Conservation (phyloP, 2,797 vertebrate species). For the Sebastes oblongus region DNA sequence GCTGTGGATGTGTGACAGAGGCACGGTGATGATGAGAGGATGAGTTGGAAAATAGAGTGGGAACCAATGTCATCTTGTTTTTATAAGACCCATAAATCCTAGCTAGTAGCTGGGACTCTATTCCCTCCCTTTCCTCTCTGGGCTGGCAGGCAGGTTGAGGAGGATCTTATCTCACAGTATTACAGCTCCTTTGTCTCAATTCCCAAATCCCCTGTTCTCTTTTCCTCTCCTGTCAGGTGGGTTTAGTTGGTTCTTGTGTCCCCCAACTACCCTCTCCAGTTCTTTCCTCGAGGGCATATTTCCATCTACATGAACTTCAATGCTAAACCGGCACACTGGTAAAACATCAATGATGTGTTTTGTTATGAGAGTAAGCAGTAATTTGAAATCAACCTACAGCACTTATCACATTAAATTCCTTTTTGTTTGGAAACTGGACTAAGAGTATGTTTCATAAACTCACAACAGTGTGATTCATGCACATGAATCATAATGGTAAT, state of each 20-base stretch:
- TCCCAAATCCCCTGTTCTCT: slow-evolving; percentile 20
- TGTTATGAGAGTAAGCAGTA: neutral
- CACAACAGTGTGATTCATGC: slow-evolving; percentile 46
- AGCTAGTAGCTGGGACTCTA: neutral
- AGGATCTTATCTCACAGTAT: neutral
- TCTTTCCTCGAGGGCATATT: slow-evolving; percentile 1
- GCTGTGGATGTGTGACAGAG: neutral
- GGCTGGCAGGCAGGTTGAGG: neutral
- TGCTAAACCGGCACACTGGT: neutral
- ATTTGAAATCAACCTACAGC: slow-evolving; percentile 1
- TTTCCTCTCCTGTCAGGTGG: slow-evolving; percentile 16
- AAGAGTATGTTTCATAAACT: slow-evolving; percentile 49
- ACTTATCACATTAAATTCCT: slow-evolving; percentile 21
- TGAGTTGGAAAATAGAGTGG: neutral
- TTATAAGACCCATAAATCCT: neutral
- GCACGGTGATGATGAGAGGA: neutral
- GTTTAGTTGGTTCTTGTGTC: slow-evolving; percentile 8
- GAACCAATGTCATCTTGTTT: neutral
- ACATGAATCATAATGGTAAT: slow-evolving; percentile 44
- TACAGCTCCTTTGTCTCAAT: slow-evolving; percentile 18
- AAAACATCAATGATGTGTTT: neutral
- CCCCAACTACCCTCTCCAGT: neutral
- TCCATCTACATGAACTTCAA: neutral
- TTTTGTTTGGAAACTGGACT: slow-evolving; percentile 24
- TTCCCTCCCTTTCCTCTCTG: neutral